Evolutionary conservation across 2,113 vertebrate genomes (phyloP), one percentile per base, ranked within the genome.

Genomic region (Dolichallabes microphthalmus): DNA sequence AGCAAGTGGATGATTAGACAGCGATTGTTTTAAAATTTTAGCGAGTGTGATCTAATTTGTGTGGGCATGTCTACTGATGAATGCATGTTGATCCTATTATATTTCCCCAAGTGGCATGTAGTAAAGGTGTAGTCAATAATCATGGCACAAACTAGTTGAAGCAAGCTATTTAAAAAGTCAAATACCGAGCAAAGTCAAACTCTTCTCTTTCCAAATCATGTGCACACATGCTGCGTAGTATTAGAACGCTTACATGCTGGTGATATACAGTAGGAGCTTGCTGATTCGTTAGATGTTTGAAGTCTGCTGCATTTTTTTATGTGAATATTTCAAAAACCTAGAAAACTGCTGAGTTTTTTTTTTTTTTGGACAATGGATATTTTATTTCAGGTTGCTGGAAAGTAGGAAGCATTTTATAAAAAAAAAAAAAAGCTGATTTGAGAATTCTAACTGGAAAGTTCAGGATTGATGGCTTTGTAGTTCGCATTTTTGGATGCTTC

Each of bases 61-160:
- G 55, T 79, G 55, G 11, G 32, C 76, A 60, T 79, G 30, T 20
- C 55, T 35, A 79, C 39, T 79, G 76, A 79, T 25, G 55, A 60
- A 60, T 39, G 76, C 30, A 79, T 79, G 76, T 58, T 79, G 17
- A 79, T 35, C 30, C 55, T 22, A 35, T 79, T 79, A 32, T 25
- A 22, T 79, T 79, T 79, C 76, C 76, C 76, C 76, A 14, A 7
- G 55, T 79, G 27, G 55, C 39, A 60, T 79, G 55, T 14, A 60
- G 30, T 39, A 25, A 79, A 79, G 76, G 20, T 35, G 57, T 1
- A 25, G 30, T 60, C 55, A 58, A 53, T 19, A 78, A 78, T 58
- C 52, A 58, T 78, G 75, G 55, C 76, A 79, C 76, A 79, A 35
- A 79, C 60, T 79, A 35, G 55, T 77, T 32, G 27, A 58, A 58